Conservation (phyloP, 2,888 invertebrate genomes). For the Dicycla oo region DNA sequence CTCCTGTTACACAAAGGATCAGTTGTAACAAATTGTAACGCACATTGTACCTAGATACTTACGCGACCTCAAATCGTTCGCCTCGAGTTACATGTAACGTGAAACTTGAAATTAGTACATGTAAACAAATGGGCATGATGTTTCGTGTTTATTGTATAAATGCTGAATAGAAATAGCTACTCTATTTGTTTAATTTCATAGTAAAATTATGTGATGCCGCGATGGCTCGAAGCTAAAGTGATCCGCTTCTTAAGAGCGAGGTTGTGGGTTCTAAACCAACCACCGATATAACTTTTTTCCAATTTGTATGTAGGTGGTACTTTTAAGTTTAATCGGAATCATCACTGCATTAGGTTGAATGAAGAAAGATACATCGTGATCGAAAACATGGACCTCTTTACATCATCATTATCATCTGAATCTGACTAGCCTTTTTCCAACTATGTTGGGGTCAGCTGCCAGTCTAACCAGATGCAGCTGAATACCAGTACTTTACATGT, state of each 20-base stretch:
- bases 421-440: no score
- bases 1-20: conserved; percentile 62
- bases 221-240: not conserved
- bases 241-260: no score
- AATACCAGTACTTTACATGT: no score
- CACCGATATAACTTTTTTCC: not conserved
- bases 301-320: no score
- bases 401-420: no score
- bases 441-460: no score
- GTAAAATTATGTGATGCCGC: not conserved
- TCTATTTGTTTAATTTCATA: not conserved
- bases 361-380: not conserved
- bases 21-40: conserved; percentile 27
- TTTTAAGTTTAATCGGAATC: not conserved
- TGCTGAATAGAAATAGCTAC: not conserved
- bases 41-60: conserved; percentile 3
- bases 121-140: conserved; percentile 44
- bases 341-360: not conserved
- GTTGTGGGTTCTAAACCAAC: not conserved
- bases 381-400: not conserved
- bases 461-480: no score
- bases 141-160: not conserved
- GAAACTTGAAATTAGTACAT: conserved; percentile 50
- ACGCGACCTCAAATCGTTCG: conserved; percentile 47
- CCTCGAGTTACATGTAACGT: conserved; percentile 54